Conservation (phyloP, 1,140 invertebrate species). For the Lepidotrigona ventralis region DNA sequence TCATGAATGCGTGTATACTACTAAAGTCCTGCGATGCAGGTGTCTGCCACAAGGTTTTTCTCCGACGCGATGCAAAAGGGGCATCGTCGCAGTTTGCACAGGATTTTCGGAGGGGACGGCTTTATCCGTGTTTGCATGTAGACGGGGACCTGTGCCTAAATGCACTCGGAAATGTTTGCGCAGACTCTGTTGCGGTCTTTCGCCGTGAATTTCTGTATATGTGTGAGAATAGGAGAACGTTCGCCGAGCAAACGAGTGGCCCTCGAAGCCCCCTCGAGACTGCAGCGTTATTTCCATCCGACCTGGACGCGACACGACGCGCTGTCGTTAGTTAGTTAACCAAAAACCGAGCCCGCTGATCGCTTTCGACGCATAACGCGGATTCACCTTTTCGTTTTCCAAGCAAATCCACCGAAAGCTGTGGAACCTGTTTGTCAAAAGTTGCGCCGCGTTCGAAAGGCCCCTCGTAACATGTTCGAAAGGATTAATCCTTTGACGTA, state of each 20-base stretch:
- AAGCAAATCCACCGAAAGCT: no score
- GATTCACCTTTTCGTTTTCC: not conserved
- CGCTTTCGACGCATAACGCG: constrained; percentile 2
- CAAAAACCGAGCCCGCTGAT: not conserved
- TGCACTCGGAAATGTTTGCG: constrained; percentile 55
- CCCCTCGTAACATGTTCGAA: not conserved
- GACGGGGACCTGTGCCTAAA: constrained; percentile 49
- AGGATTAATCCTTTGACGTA: no score
- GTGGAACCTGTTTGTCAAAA: constrained; percentile 9
- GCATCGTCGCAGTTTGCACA: constrained; percentile 45
- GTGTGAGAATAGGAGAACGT: constrained; percentile 56
- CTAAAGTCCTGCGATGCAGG: no score
- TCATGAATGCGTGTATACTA: not conserved
- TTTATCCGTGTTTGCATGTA: constrained; percentile 45
- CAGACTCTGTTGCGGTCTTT: constrained; percentile 52
- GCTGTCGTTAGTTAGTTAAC: not conserved
- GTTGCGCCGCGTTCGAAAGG: not conserved
- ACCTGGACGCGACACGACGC: not conserved
- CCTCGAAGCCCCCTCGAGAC: not conserved
- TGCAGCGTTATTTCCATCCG: not conserved
- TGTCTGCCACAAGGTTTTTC: no score
- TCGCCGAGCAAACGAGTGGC: not conserved
- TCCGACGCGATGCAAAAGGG: not conserved
- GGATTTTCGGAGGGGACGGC: constrained; percentile 56
- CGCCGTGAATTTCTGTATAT: constrained; percentile 60